Conservation (phyloP, 1,140 invertebrate species). For the Pseudomyrmex concolor region DNA sequence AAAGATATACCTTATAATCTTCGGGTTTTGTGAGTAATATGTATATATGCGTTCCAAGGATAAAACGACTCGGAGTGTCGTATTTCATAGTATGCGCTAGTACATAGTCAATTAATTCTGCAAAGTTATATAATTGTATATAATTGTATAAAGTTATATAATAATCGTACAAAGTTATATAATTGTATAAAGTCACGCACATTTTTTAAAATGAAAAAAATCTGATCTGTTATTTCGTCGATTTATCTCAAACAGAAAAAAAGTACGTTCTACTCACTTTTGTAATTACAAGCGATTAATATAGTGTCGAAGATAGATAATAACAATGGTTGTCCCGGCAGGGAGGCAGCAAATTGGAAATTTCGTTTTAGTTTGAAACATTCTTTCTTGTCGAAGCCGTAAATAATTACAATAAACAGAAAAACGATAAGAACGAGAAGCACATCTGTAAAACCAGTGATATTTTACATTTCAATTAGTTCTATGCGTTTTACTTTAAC, state of each 20-base stretch:
- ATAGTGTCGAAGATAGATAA: neutral
- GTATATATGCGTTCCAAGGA: neutral
- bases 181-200: neutral
- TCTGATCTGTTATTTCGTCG: neutral
- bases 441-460: conserved; percentile 9
- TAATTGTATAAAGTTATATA: neutral
- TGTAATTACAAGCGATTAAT: conserved; percentile 2
- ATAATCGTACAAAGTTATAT: conserved; percentile 12
- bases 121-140: no score
- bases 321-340: conserved; percentile 7
- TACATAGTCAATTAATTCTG: neutral
- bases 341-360: neutral
- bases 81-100: neutral
- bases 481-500: no score
- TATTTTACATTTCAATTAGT: neutral
- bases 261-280: neutral
- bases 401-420: neutral
- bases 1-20: conserved; percentile 25
- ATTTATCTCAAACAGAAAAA: neutral
- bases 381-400: neutral
- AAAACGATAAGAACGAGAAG: neutral
- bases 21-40: conserved; percentile 14
- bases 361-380: neutral
- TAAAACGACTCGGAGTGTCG: neutral
- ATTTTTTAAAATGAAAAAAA: no score